Percentiles rank a stretch among this genome's conserved stretches.
Evolutionary conservation across 64 coral and sea anemone genomes (phyloP).

Genomic region (Astreopora myriophthalma): DNA sequence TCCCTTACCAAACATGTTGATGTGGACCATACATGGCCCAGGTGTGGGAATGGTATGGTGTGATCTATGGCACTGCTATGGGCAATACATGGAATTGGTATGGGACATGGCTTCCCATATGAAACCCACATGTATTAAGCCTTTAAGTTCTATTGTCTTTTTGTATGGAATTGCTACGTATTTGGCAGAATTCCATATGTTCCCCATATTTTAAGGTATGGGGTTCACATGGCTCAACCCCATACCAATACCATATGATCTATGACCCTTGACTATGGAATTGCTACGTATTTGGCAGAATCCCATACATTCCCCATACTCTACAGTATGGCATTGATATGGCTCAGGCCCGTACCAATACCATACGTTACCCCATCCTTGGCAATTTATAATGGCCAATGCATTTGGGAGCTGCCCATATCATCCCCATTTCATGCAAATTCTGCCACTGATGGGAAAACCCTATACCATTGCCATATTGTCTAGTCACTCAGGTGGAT

Average conservation of each 20-base stretch:
- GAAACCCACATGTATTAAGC: constrained; percentile 9
- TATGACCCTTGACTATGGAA: neutral
- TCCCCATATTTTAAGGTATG: neutral
- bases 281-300: neutral
- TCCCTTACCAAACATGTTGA: constrained; percentile 42
- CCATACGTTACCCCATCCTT: neutral
- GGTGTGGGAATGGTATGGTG: constrained; percentile 27
- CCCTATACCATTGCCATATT: neutral
- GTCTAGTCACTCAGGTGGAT: neutral
- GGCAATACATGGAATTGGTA: constrained; percentile 29
- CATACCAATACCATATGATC: neutral
- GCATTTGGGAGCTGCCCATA: too few relatives aligned
- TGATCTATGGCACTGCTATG: constrained; percentile 45
- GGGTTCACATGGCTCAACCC: neutral
- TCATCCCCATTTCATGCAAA: too few relatives aligned
- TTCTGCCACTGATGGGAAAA: too few relatives aligned
- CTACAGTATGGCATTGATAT: neutral
- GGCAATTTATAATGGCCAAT: neutral
- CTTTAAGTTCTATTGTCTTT: neutral
- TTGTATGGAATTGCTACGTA: constrained; percentile 53
- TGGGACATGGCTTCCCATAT: constrained; percentile 4
- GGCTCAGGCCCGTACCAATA: neutral
- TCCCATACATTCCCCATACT: neutral
- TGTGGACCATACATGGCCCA: constrained; percentile 59
- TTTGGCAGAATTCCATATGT: constrained; percentile 33